phyloP scores from a whole-genome alignment of 53 echinoderm and acorn worm species.

The Echinometra lucunter region DNA sequence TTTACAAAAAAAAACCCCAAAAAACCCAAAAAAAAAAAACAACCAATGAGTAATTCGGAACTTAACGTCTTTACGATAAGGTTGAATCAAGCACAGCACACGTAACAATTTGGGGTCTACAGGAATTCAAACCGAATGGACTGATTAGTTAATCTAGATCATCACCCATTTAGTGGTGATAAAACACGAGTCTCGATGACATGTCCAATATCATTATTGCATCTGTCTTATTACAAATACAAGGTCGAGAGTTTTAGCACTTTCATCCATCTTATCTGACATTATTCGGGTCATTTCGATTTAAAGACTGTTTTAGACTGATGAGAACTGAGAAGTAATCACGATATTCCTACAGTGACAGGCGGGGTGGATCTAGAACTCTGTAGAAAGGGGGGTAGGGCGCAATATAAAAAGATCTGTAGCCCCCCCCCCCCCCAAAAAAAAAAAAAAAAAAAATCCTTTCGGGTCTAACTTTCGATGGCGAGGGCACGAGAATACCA shows the following conservation, averaged over 20 bases:
- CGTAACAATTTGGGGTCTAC: background rate
- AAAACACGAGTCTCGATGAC: background rate
- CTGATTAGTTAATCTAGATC: background rate
- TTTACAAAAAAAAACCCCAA: background rate
- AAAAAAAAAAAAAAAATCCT: no score
- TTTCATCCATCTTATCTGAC: background rate
- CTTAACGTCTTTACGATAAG: no score
- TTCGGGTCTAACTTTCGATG: background rate
- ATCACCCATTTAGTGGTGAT: background rate
- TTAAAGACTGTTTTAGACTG: background rate
- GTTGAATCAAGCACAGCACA: background rate
- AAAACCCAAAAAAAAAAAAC: no score
- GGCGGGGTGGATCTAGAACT: background rate
- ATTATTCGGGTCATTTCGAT: constrained; percentile 10
- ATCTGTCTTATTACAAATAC: background rate
- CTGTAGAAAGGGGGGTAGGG: background rate
- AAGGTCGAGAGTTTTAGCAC: no score
- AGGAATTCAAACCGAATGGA: background rate
- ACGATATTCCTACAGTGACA: background rate
- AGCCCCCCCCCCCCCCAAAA: no score
- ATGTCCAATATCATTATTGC: constrained; percentile 5
- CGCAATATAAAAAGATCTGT: background rate
- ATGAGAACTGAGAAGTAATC: background rate
- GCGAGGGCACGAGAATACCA: background rate
- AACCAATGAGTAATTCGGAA: background rate